A percentile compares a stretch with the other conserved stretches of the same genome.
phyloP scores from a whole-genome alignment of 2,797 vertebrate species.

The Notoglanidium macrostoma region DNA sequence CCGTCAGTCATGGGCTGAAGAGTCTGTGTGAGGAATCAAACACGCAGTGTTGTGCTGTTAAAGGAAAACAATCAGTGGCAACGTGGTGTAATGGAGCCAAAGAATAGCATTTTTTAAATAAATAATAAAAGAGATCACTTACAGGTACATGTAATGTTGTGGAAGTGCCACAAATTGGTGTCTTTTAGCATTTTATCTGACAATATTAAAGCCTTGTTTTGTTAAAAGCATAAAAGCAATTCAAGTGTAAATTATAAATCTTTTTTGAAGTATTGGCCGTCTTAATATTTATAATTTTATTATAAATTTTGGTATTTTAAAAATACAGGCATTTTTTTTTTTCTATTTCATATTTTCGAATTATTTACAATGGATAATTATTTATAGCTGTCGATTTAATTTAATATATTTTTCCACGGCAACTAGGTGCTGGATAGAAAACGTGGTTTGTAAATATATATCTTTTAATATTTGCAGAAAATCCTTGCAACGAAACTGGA shows the following conservation, averaged over 20 bases:
- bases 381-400: neutral
- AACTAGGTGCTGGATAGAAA: neutral
- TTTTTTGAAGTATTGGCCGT: neutral
- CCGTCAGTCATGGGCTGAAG: neutral
- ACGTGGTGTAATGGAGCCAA: neutral
- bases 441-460: neutral
- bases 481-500: conserved; percentile 77
- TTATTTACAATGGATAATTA: neutral
- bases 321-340: neutral
- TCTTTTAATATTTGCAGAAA: conserved; percentile 70
- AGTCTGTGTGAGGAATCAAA: neutral
- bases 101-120: neutral
- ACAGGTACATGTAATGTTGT: neutral
- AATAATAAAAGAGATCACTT: neutral
- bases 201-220: neutral
- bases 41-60: neutral
- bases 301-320: neutral
- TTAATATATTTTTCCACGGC: neutral
- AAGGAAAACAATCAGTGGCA: neutral
- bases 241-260: too few relatives aligned
- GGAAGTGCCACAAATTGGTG: neutral
- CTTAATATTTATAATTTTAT: neutral
- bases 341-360: neutral
- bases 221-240: neutral
- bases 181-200: neutral